Percentiles rank a stretch among this genome's conserved stretches.
phyloP scores from a whole-genome alignment of 2,113 vertebrate genomes.

The Sinosuthora webbiana region DNA sequence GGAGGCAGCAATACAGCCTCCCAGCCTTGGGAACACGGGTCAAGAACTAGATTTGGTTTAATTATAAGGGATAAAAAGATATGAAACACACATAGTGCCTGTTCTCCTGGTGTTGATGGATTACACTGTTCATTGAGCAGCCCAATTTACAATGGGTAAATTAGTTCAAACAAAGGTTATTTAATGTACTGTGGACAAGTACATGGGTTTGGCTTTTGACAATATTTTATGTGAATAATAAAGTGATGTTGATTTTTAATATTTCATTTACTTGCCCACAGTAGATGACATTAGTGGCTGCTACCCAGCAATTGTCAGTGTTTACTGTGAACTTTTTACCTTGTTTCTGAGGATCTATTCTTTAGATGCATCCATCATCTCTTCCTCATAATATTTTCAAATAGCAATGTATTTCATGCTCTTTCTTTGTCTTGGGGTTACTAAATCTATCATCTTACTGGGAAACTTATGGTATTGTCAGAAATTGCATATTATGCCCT shows the following conservation, averaged over 20 bases:
- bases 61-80: background rate
- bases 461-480: background rate
- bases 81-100: accelerated
- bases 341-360: background rate
- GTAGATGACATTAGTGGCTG: background rate
- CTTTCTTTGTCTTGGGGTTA: background rate
- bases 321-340: conserved; percentile 10
- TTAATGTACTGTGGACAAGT: background rate
- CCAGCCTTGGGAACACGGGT: background rate
- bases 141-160: background rate
- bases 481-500: background rate
- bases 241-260: background rate
- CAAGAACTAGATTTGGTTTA: background rate
- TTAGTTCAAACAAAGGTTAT: background rate
- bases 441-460: background rate
- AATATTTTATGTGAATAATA: background rate
- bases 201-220: background rate
- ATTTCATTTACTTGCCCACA: background rate
- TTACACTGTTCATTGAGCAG: background rate
- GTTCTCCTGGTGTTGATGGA: background rate
- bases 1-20: background rate
- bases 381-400: background rate
- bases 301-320: background rate
- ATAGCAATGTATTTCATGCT: background rate
- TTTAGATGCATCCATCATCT: background rate